Base-by-base conservation (phyloP, 2,888 invertebrate species). In the Limnephilus lunatus region DNA sequence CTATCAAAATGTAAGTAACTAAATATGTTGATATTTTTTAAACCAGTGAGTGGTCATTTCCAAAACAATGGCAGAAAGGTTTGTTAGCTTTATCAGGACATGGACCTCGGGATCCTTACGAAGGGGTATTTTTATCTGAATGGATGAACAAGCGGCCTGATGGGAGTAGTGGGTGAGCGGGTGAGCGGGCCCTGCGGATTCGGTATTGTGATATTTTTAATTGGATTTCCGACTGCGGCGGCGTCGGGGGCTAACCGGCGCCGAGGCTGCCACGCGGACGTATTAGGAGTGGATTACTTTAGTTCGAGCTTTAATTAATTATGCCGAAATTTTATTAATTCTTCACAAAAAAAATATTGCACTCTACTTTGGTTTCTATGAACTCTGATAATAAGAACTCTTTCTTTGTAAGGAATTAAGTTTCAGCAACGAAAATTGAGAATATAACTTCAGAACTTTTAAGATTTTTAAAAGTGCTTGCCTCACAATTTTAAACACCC, bases 201-300 rank as follows among this genome's bases (percentile, higher is more conserved):
- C 68, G 35, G 83, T 83, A 83, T 83, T 83, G 86, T 48, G 86
- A 44, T 86, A 86, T 44, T 86, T 86, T 86, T 86, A 86, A 86
- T 86, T 86, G 86, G 86, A 86, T 86, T 44, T 86, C 86, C 44
- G 44, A 83, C 25, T 35, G 35, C 83, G 48, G 2, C 48, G 86
- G 86, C 86, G 44, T 30, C n/a, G 86, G 30, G 48, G 44, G 86
- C 30, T 30, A 25, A 44, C 86, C 86, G 86, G 35, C 86, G 86
- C 86, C 86, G 86, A 19, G 25, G 39, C 86, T 15, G 86, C 39
- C 12, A 19, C n/a, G n/a, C 9, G 68, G 68, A 68, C n/a, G n/a
- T n/a, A 25, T 25, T 25, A 68, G 25, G 68, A 68, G 25, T 68
- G 68, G 68, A 68, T 68, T 68, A 68, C 68, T 3, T 68, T 68